Base-by-base conservation (phyloP, 2,797 vertebrate species). In the Acomys russatus region DNA sequence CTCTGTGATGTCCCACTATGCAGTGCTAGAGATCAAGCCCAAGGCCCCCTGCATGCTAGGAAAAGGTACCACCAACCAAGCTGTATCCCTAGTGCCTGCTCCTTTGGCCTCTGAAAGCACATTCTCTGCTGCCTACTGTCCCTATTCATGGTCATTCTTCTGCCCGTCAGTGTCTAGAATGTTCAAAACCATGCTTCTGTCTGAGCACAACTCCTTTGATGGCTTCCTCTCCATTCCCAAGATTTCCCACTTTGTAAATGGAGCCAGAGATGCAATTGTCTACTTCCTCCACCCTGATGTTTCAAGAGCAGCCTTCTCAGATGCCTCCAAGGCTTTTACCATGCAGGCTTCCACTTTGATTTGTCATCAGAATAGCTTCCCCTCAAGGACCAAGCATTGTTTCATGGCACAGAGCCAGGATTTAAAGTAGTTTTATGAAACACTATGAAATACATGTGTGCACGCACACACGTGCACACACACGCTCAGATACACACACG, bases 231-330 rank as follows among this genome's bases (percentile, higher is more conserved):
- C 33, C 25, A n/a, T 49, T 6, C 64, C 63, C 15, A 35, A 1
- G 5, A 3, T 23, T 20, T 23, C 0, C 12, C 0, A 0, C 3
- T 25, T 73, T 6, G 11, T 10, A 18, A 0, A 9, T 6, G 4
- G 38, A 61, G 9, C 15, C 85, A 33, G 25, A 77, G 59, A 49
- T 5, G 9, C 35, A 18, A 1, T 18, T 30, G 12, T 66, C n/a
- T 6, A 11, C 44, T 54, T 56, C 0, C 68, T 23, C 25, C 9
- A 22, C n/a, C n/a, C 56, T 23, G 2, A 0, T 6, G 20, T 9
- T 3, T 70, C 63, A 85, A 84, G 18, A 49, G 9, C 2, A 28
- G 9, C 28, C 64, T 35, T 54, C 68, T 74, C 22, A 33, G 79
- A 84, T 18, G 70, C 33, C 51, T 78, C n/a, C 28, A 56, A 49